These are phyloP conservation scores for Todiramphus chloris DNA, from an alignment of 2,113 vertebrate genomes.

Conservation along the genomic window DNA sequence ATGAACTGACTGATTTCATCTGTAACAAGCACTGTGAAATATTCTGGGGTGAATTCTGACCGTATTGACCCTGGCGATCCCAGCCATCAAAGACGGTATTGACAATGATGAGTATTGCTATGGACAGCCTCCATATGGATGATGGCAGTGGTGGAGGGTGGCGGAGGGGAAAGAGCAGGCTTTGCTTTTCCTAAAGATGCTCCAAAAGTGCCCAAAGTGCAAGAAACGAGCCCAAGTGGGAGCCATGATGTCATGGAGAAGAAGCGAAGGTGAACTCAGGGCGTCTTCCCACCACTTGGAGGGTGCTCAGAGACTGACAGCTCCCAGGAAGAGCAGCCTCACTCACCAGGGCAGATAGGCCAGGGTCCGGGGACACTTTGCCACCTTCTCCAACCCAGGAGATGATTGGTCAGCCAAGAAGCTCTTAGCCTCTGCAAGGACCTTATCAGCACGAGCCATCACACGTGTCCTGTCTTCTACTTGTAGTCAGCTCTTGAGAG, in stretches of 20 bases:
- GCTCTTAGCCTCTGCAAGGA: accelerated
- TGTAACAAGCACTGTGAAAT: neutral
- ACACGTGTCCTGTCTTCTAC: neutral
- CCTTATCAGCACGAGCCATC: neutral
- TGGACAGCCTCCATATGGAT: neutral
- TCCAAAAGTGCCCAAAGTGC: neutral
- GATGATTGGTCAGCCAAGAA: neutral
- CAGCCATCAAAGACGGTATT: neutral
- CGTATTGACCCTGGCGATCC: neutral
- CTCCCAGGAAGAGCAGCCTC: neutral
- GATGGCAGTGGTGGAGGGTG: neutral
- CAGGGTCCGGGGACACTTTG: neutral
- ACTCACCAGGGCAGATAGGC: no score
- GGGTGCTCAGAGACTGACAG: accelerated
- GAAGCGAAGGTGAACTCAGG: neutral
- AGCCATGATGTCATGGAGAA: neutral
- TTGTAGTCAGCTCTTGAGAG: neutral
- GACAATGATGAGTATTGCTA: neutral
- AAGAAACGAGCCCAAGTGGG: accelerated
- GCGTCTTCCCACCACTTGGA: neutral
- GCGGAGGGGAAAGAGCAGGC: neutral
- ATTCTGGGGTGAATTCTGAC: slow-evolving; percentile 11
- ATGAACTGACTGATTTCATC: neutral
- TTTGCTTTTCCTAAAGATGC: neutral
- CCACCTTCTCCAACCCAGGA: neutral